These are phyloP conservation scores for Odocoileus virginianus DNA, from an alignment of 2,113 vertebrate genomes.

Conservation along the genomic window DNA sequence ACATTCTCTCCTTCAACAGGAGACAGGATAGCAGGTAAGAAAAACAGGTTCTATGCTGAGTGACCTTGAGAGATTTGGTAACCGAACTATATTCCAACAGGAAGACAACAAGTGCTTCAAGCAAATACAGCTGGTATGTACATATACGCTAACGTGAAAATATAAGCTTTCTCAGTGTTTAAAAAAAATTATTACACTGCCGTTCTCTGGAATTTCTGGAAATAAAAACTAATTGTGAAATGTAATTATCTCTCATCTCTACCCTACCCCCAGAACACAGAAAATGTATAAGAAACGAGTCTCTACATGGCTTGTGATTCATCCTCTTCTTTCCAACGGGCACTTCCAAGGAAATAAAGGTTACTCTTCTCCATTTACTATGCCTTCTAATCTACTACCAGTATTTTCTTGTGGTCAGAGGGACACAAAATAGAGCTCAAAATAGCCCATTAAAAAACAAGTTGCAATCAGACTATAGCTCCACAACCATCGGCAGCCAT, in stretches of 20 bases:
- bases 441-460: constrained; percentile 81
- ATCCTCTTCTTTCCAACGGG: constrained; percentile 71
- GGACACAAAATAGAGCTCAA: constrained; percentile 77
- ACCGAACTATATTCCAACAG: background rate
- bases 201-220: constrained; percentile 67
- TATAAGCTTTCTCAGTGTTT: constrained; percentile 37
- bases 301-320: constrained; percentile 68
- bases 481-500: constrained; percentile 71
- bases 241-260: constrained; percentile 72
- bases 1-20: background rate
- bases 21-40: background rate
- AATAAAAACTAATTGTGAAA: constrained; percentile 78
- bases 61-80: background rate
- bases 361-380: constrained; percentile 80
- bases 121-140: background rate
- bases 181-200: constrained; percentile 67
- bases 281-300: constrained; percentile 76
- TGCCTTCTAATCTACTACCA: constrained; percentile 81
- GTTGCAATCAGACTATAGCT: constrained; percentile 73
- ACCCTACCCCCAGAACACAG: constrained; percentile 27
- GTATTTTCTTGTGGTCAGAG: constrained; percentile 81
- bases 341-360: constrained; percentile 79
- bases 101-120: background rate
- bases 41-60: background rate
- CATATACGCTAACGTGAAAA: background rate